Conservation (phyloP, 2,113 vertebrate species). For the Pangasianodon hypophthalmus region DNA sequence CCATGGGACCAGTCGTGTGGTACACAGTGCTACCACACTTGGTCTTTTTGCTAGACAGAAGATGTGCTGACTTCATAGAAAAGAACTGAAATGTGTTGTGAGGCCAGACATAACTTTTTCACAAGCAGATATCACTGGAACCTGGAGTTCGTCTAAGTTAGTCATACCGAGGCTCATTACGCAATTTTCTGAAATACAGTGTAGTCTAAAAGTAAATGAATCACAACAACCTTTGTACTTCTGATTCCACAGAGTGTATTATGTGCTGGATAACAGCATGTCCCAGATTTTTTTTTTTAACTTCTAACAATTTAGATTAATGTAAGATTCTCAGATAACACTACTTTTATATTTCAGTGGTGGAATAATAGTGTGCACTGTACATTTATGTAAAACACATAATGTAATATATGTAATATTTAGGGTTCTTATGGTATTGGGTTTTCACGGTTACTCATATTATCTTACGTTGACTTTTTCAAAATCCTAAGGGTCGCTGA, state of each 20-base stretch:
- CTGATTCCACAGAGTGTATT: slow-evolving; percentile 7
- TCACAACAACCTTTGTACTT: background rate
- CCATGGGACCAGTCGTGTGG: background rate
- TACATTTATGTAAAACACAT: background rate
- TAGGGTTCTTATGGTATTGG: background rate
- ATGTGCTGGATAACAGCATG: slow-evolving; percentile 5
- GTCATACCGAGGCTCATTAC: background rate
- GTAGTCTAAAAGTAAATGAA: background rate
- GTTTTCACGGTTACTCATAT: background rate
- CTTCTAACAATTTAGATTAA: background rate
- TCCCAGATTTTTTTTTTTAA: background rate
- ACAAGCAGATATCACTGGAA: background rate
- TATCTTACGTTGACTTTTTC: background rate
- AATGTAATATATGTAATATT: background rate
- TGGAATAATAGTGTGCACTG: background rate
- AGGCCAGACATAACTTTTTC: slow-evolving; percentile 7
- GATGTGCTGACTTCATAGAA: slow-evolving; percentile 12
- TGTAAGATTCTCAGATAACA: background rate
- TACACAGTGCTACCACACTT: background rate
- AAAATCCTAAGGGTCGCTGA: background rate
- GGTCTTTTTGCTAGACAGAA: background rate
- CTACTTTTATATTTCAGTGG: background rate
- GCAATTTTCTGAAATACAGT: slow-evolving; percentile 14
- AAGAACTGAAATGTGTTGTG: background rate
- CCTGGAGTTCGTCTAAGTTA: slow-evolving; percentile 6